Conservation (phyloP, 23 tunicate genomes). For the Phallusia fumigata region DNA sequence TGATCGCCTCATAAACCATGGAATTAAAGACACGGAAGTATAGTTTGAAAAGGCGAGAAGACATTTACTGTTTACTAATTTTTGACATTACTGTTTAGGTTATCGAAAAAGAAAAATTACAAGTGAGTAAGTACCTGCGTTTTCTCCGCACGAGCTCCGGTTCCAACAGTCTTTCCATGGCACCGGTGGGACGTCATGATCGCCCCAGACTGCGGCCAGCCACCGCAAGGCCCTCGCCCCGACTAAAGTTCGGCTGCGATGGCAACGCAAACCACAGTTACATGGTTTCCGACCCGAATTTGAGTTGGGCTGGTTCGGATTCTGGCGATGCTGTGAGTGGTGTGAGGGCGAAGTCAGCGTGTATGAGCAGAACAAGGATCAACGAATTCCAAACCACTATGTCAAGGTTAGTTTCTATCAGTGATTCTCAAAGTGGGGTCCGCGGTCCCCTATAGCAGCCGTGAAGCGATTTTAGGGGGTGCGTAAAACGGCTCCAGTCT, state of each 20-base stretch:
- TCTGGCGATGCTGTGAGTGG: neutral
- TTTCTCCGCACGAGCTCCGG: conserved; percentile 34
- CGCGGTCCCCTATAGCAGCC: no score
- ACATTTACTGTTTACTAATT: no score
- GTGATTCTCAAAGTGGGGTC: no score
- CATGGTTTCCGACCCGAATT: conserved; percentile 31
- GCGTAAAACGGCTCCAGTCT: no score
- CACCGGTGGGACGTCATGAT: conserved; percentile 13
- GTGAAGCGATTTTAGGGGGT: no score
- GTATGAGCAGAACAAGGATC: conserved; percentile 46
- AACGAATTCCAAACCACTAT: conserved; percentile 28
- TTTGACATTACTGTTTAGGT: no score
- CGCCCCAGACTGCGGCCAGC: conserved; percentile 33
- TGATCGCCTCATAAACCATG: no score
- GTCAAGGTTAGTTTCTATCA: conserved; percentile 28
- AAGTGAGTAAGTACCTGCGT: conserved; percentile 16
- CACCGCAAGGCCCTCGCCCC: conserved; percentile 17
- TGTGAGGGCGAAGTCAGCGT: conserved; percentile 42
- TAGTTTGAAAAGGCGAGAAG: no score
- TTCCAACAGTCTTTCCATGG: conserved; percentile 4
- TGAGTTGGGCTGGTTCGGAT: conserved; percentile 15
- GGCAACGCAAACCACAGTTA: conserved; percentile 39
- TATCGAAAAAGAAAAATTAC: conserved; percentile 43
- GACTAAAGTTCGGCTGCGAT: conserved; percentile 36
- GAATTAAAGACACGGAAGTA: no score